Percentiles rank a stretch among this genome's conserved stretches.
phyloP scores from a whole-genome alignment of 2,888 invertebrate species.

The Drosophila buzzatii region DNA sequence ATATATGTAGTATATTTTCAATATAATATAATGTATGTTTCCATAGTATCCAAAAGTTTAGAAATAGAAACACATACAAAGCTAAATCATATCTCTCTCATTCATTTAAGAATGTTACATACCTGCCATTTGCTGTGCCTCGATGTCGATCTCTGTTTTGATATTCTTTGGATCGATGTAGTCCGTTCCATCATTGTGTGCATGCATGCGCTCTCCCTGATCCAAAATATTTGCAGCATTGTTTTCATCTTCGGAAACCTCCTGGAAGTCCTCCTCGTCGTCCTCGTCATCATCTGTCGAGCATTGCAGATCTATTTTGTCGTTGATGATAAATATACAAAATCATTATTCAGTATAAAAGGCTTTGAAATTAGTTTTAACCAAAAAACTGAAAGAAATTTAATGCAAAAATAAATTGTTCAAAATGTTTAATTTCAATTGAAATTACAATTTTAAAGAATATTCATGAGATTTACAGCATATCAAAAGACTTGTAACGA shows the following conservation, averaged over 20 bases:
- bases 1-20: background rate
- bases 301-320: conserved; percentile 88
- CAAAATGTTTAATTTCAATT: background rate
- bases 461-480: background rate
- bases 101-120: conserved; percentile 26
- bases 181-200: conserved; percentile 57
- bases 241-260: conserved; percentile 87
- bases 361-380: background rate
- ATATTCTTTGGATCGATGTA: conserved; percentile 79
- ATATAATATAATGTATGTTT: background rate
- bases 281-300: conserved; percentile 91
- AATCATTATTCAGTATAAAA: background rate
- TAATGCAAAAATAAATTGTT: background rate
- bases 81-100: background rate
- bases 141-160: conserved; percentile 79
- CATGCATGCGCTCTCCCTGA: conserved; percentile 83
- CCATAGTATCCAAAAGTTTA: conserved; percentile 1
- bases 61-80: conserved; percentile 17
- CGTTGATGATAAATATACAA: background rate
- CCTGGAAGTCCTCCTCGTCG: conserved; percentile 87
- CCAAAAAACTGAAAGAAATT: conserved; percentile 35
- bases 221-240: conserved; percentile 85
- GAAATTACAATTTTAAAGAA: background rate
- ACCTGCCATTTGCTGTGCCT: conserved; percentile 78
- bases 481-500: background rate